Percentiles rank a stretch among this genome's conserved stretches.
phyloP scores from a whole-genome alignment of 1,140 invertebrate genomes.

The Bursaphelenchus mucronatus region DNA sequence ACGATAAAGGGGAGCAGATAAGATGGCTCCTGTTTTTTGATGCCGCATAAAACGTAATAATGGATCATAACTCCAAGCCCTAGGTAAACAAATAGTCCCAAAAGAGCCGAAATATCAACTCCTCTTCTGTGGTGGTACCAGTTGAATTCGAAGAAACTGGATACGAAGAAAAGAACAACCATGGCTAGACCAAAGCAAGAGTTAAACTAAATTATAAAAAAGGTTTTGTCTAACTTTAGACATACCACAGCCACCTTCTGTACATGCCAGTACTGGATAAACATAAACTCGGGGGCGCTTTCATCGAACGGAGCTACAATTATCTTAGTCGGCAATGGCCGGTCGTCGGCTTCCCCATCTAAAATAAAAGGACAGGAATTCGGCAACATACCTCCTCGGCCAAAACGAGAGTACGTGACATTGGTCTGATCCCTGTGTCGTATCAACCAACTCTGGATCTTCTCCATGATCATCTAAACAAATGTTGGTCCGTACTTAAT shows the following conservation, averaged over 20 bases:
- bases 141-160: conserved; percentile 57
- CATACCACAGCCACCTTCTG: conserved; percentile 49
- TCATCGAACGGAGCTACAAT: conserved; percentile 54
- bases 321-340: conserved; percentile 50
- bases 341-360: conserved; percentile 50
- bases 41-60: conserved; percentile 50
- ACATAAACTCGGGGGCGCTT: conserved; percentile 40
- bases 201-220: conserved; percentile 39
- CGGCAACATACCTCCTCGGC: conserved; percentile 33
- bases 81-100: conserved; percentile 52
- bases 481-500: no score
- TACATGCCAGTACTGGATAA: conserved; percentile 47
- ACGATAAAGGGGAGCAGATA: conserved; percentile 56
- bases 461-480: conserved; percentile 24
- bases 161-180: conserved; percentile 51
- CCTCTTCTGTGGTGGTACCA: conserved; percentile 56
- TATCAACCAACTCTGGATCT: conserved; percentile 37
- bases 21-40: conserved; percentile 41
- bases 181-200: conserved; percentile 56
- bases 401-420: conserved; percentile 44
- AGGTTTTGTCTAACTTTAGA: conserved; percentile 26
- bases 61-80: conserved; percentile 48
- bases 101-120: conserved; percentile 50
- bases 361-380: conserved; percentile 1
- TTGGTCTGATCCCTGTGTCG: conserved; percentile 39